phyloP scores from a whole-genome alignment of 2,888 invertebrate genomes.

The Chrysotoxum bicinctum region DNA sequence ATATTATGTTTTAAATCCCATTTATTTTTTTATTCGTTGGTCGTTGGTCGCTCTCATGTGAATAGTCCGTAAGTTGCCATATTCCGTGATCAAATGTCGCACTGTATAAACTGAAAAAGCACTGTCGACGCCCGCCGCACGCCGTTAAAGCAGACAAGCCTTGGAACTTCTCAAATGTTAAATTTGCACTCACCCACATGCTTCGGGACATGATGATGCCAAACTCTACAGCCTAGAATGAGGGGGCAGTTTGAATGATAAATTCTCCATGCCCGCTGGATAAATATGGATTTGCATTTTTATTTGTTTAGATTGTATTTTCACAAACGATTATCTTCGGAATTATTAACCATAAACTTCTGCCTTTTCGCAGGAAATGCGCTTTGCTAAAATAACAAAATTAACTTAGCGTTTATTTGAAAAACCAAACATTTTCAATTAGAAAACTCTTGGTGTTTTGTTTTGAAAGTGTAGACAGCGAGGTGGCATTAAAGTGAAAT shows the following conservation, averaged over 20 bases:
- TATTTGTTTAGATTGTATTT: constrained; percentile 42
- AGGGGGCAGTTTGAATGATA: constrained; percentile 20
- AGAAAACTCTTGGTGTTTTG: not conserved
- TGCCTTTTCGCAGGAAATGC: constrained; percentile 10
- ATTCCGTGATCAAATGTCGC: not conserved
- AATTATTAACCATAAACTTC: constrained; percentile 63
- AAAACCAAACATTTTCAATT: constrained; percentile 33
- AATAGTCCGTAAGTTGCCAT: no score
- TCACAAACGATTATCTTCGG: constrained; percentile 42
- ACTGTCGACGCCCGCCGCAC: no score
- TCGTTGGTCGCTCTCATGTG: no score
- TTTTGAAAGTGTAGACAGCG: not conserved
- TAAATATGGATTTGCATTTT: constrained; percentile 41
- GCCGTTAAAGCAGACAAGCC: not conserved
- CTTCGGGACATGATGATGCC: not conserved
- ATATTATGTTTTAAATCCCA: no score
- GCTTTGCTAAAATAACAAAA: constrained; percentile 25
- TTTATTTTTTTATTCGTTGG: no score
- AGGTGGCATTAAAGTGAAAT: constrained; percentile 35
- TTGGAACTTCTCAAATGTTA: not conserved
- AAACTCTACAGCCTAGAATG: not conserved
- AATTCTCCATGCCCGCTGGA: constrained; percentile 24
- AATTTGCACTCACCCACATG: not conserved
- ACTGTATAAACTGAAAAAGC: not conserved
- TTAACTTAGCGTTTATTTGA: constrained; percentile 31